Percentiles rank a stretch among this genome's conserved stretches.
These are phyloP conservation scores for Silurus lanzhouensis DNA, from an alignment of 2,797 vertebrate species.

Conservation along the genomic window DNA sequence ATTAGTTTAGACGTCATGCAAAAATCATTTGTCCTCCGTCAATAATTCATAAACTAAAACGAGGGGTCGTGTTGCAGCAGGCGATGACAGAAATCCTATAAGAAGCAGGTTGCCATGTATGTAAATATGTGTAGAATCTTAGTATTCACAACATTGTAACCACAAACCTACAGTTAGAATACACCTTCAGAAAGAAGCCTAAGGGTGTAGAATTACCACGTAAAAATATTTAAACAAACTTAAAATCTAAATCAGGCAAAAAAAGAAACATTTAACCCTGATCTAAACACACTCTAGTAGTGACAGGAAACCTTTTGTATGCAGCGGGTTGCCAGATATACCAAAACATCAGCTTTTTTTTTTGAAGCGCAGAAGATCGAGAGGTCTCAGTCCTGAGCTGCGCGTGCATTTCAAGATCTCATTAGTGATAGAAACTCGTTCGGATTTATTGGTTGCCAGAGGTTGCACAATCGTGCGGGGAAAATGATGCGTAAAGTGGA, in stretches of 20 bases:
- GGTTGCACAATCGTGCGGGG: too few species aligned
- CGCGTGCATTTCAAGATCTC: too few species aligned
- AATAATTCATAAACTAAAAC: slow-evolving; percentile 2
- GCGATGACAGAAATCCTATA: background rate
- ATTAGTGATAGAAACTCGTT: background rate
- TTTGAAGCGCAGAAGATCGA: too few species aligned
- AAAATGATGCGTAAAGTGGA: background rate
- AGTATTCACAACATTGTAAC: background rate
- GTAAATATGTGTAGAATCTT: background rate
- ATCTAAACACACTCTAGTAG: background rate
- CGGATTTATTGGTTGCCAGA: slow-evolving; percentile 5
- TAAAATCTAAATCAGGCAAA: too few species aligned
- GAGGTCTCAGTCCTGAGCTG: too few species aligned
- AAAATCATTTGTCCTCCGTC: background rate
- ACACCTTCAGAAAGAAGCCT: background rate
- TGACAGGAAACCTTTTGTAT: background rate
- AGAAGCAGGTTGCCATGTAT: background rate
- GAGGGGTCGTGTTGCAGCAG: background rate
- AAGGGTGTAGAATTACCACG: background rate
- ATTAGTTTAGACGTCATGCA: background rate
- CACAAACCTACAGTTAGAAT: too few species aligned
- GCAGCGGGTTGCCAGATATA: background rate
- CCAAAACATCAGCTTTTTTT: background rate
- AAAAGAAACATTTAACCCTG: too few species aligned
- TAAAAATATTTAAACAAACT: too few species aligned